Evolutionary conservation across 2,113 vertebrate species (phyloP).

Genomic region (Oreocharis arfaki): DNA sequence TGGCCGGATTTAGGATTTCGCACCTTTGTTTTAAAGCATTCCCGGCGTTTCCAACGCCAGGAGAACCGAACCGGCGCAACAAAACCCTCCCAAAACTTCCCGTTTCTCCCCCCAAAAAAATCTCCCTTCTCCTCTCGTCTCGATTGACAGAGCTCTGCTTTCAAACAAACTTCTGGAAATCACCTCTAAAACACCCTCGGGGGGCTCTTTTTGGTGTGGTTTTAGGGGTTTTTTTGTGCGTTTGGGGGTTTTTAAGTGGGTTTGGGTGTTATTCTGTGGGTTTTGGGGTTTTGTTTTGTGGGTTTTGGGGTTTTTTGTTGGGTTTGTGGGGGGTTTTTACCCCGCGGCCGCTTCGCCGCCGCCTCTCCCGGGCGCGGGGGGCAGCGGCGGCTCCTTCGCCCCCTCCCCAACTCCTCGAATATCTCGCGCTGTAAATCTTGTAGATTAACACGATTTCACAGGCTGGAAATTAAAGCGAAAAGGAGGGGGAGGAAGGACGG

Average conservation of each 20-base stretch:
- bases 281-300: neutral
- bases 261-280: too few relatives aligned
- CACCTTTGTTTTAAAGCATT: neutral
- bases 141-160: accelerated
- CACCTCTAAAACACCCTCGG: neutral
- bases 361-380: neutral
- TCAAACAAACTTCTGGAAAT: neutral
- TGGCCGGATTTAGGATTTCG: accelerated
- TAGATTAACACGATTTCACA: constrained; percentile 76
- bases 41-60: accelerated
- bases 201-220: neutral
- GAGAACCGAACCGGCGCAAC: neutral
- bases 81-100: neutral
- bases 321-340: neutral
- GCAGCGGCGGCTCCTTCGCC: constrained; percentile 18
- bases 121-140: accelerated
- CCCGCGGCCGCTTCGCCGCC: neutral
- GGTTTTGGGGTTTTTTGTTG: neutral
- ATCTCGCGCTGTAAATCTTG: constrained; percentile 38
- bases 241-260: neutral
- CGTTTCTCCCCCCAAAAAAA: accelerated
- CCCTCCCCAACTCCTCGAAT: constrained; percentile 56
- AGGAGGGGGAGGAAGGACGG: neutral
- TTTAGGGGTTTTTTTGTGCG: too few relatives aligned
- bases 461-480: neutral